Conservation (phyloP, 2,888 invertebrate genomes). For the Onchidella celtica region DNA sequence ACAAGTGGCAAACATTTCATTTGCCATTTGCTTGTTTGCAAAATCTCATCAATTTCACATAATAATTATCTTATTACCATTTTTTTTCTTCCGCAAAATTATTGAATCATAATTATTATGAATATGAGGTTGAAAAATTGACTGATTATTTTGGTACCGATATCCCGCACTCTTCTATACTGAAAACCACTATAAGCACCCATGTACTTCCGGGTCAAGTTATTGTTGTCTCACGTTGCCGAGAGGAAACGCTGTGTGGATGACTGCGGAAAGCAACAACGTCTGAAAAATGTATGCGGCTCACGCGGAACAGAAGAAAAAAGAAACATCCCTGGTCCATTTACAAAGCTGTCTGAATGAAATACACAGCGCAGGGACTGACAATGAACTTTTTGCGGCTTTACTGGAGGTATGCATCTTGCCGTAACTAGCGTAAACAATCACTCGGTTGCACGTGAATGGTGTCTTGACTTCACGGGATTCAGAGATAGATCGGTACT, state of each 20-base stretch:
- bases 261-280: neutral
- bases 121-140: too few relatives aligned
- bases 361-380: neutral
- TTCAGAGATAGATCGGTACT: too few relatives aligned
- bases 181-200: too few relatives aligned
- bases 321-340: neutral
- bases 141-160: too few relatives aligned
- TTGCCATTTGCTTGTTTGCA: too few relatives aligned
- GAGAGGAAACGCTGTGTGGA: too few relatives aligned
- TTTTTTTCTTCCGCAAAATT: too few relatives aligned
- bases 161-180: too few relatives aligned
- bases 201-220: slow-evolving; percentile 7
- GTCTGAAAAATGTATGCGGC: slow-evolving; percentile 19
- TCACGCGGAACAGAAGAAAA: slow-evolving; percentile 4
- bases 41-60: too few relatives aligned
- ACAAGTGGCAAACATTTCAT: too few relatives aligned
- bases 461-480: neutral
- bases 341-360: neutral
- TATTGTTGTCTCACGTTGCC: neutral
- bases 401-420: slow-evolving; percentile 6
- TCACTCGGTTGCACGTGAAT: neutral
- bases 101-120: too few relatives aligned
- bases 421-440: neutral
- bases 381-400: slow-evolving; percentile 26
- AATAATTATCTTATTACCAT: too few relatives aligned